Evolutionary conservation across 2,888 invertebrate genomes (phyloP), one percentile per base, ranked within the genome.

Genomic region (Oscheius myriophilus): DNA sequence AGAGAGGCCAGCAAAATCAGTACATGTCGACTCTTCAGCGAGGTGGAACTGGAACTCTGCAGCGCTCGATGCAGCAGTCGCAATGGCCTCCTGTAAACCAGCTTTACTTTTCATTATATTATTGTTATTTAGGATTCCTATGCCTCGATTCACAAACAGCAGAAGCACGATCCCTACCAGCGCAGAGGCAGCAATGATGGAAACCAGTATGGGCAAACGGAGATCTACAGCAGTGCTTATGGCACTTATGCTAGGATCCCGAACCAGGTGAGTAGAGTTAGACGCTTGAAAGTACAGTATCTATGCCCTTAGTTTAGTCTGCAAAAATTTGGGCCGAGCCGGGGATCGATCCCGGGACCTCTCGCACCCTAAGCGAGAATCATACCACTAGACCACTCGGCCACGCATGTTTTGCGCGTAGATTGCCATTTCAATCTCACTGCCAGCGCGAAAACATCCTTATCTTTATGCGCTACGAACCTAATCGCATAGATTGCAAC

Each of bases 241-340:
- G 79, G 73, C 42, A 79, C 75, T 63, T 79, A 79, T 53, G 76
- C 76, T 16, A 71, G 79, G 67, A 67, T 76, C 46, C 75, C 74
- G 7, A 57, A 62, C 23, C 71, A 71, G 64, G 67, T 68, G 49
- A 18, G 49, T 23, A 26, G 2, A 11, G 6, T 49, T 49, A n/a
- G n/a, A n/a, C 21, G 6, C 11, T 9, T 6, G 49, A 4, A 49
- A 49, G 6, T 33, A 33, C 33, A 9, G n/a, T n/a, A n/a, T 33
- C 4, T 6, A 33, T 9, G 33, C 33, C 9, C 33, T 33, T 33
- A 6, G 4, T 3, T 6, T 6, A 33, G 33, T 6, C 33, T 6
- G 33, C 33, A 33, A 33, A 33, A 33, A 33, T 33, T 33, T 33
- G 33, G 33, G 33, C 33, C 33, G 33, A 33, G 33, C 33, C 33